Base-by-base conservation (phyloP, 1,140 invertebrate genomes). In the Hypothenemus hampei region DNA sequence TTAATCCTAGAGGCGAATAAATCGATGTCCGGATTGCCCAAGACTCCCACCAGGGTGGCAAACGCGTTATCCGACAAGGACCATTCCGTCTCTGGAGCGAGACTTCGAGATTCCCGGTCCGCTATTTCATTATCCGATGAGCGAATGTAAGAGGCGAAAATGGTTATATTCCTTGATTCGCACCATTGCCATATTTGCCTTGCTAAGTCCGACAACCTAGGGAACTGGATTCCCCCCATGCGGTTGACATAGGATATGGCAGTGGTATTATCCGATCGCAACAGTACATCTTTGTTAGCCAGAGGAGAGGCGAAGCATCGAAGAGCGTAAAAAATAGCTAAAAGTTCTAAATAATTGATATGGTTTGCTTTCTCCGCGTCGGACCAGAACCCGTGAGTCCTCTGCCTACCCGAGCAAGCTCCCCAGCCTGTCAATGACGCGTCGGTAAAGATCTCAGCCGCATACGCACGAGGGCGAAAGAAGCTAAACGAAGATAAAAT, bases 201-300 rank as follows among this genome's bases (percentile, higher is more conserved):
- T 2, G 59, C 20, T 19, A 65, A 24, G 18, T 51, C 20, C 11
- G 22, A 61, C 1, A 68, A 44, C 3, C 49, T 29, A n/a, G 45
- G 40, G 33, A 49, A 57, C 24, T 58, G 59, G 5, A 64, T 45
- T 11, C 58, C 54, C 0, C 62, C 64, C 61, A 66, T 65, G 35
- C 60, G 60, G 21, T 61, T 65, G 11, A 65, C 47, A 23, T 66
- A 64, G 3, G 56, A 13, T 1, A 65, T 43, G 1, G 55, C 60
- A n/a, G 65, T 68, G 6, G 63, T 62, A 31, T 69, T 65, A 29
- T 69, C 63, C 7, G 61, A 50, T 43, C 46, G 18, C 1, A 58
- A 50, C 35, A 59, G 37, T 21, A 63, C 65, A 46, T 62, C 48
- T 20, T 57, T 63, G 13, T 59, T 36, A 1, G 4, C 10, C 20